A percentile compares a stretch with the other conserved stretches of the same genome.
These are phyloP conservation scores for Atta cephalotes DNA, from an alignment of 1,140 invertebrate species.

Conservation along the genomic window DNA sequence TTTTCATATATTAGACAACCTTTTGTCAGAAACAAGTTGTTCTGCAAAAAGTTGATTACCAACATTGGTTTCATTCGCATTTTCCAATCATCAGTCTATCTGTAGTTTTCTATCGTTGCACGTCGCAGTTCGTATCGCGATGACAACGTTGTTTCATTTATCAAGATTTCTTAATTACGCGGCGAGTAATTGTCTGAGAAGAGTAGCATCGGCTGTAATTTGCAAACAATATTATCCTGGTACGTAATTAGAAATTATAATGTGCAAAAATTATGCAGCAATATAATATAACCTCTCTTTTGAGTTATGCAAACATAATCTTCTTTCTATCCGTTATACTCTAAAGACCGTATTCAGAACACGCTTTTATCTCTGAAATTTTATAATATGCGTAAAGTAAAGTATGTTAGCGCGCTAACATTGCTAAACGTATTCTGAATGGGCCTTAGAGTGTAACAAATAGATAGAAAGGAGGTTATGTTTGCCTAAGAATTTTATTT, in stretches of 20 bases:
- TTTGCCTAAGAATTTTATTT: background rate
- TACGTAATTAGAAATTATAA: slow-evolving; percentile 34
- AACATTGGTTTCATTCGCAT: background rate
- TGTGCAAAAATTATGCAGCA: background rate
- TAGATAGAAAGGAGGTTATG: no score
- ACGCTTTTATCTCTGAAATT: no score
- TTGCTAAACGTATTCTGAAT: no score
- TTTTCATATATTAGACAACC: background rate
- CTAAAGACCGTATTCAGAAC: background rate
- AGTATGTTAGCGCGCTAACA: no score
- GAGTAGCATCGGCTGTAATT: slow-evolving; percentile 3
- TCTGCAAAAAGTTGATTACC: background rate
- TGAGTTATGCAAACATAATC: background rate
- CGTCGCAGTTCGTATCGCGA: slow-evolving; percentile 21
- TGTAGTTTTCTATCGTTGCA: background rate
- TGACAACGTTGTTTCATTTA: slow-evolving; percentile 67
- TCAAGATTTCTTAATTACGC: slow-evolving; percentile 57
- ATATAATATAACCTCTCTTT: slow-evolving; percentile 14
- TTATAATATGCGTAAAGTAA: no score
- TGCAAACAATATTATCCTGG: slow-evolving; percentile 63
- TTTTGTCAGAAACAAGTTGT: background rate
- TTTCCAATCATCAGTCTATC: background rate
- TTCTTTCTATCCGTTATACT: background rate
- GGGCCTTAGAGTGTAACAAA: no score
- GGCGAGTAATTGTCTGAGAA: slow-evolving; percentile 67